Evolutionary conservation across 2,113 vertebrate genomes (phyloP).

Genomic region (Neodontobutis hainanensis): DNA sequence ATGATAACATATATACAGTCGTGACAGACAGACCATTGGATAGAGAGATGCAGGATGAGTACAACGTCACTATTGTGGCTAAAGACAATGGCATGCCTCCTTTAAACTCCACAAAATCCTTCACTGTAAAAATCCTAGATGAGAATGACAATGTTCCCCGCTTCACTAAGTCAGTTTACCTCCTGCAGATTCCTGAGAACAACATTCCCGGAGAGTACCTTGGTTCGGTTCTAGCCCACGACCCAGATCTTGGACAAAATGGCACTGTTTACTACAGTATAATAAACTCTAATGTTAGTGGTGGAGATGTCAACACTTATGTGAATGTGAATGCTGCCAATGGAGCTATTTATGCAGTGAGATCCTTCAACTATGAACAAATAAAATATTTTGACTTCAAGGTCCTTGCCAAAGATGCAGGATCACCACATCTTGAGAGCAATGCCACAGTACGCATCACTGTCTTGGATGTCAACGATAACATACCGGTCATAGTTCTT

Average conservation of each 20-base stretch:
- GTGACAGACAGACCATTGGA: constrained; percentile 94
- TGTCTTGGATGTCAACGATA: constrained; percentile 96
- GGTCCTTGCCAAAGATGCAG: constrained; percentile 93
- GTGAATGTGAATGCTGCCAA: constrained; percentile 97
- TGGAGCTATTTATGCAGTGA: constrained; percentile 95
- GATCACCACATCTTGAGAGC: constrained; percentile 94
- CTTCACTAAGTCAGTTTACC: constrained; percentile 94
- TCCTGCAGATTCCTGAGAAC: constrained; percentile 96
- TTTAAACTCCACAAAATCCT: constrained; percentile 95
- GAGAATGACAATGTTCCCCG: constrained; percentile 97
- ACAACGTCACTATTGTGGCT: constrained; percentile 96
- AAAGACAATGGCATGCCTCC: constrained; percentile 93
- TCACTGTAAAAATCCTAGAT: constrained; percentile 92
- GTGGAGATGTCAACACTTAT: constrained; percentile 96
- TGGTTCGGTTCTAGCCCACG: constrained; percentile 94
- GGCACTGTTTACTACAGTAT: constrained; percentile 97
- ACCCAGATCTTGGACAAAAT: constrained; percentile 95
- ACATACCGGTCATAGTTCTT: constrained; percentile 93
- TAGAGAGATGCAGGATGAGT: constrained; percentile 92
- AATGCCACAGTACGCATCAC: constrained; percentile 93
- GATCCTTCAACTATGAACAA: constrained; percentile 98
- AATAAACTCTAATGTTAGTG: constrained; percentile 92
- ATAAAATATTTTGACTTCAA: constrained; percentile 98
- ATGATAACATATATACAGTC: constrained; percentile 96
- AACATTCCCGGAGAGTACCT: constrained; percentile 98